Evolutionary conservation across 2,113 vertebrate genomes (phyloP).

Genomic region (Todiramphus saurophagus): DNA sequence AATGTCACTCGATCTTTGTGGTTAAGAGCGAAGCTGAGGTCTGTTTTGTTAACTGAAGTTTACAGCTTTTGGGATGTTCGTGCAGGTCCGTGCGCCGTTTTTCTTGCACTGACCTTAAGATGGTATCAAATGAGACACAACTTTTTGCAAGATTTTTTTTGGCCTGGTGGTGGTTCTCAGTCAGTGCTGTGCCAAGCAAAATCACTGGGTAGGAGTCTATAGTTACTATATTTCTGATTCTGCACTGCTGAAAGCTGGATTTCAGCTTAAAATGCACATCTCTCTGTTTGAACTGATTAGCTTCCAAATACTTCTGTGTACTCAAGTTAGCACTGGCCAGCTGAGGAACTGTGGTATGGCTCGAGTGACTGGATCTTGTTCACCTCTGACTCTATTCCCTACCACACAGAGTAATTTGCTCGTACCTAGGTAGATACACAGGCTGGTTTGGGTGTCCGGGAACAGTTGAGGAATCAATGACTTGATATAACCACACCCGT

Average conservation of each 20-base stretch:
- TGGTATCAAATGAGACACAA: not conserved
- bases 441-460: not conserved
- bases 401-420: not conserved
- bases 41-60: conserved; percentile 27
- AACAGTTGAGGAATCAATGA: not conserved
- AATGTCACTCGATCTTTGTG: not conserved
- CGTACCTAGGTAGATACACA: not conserved
- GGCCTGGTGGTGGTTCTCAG: not conserved
- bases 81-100: not conserved
- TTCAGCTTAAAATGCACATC: not conserved
- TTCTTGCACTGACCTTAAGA: not conserved
- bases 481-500: not conserved
- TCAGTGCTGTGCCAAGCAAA: not conserved
- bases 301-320: not conserved
- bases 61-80: not conserved
- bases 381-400: not conserved
- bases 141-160: not conserved
- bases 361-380: not conserved
- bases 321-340: not conserved
- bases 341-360: not conserved
- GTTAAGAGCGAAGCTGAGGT: not conserved
- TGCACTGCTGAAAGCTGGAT: not conserved
- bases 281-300: not conserved
- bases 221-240: not conserved
- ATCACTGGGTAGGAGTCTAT: not conserved